phyloP scores from a whole-genome alignment of 2,113 vertebrate species.

The Takifugu flavidus region DNA sequence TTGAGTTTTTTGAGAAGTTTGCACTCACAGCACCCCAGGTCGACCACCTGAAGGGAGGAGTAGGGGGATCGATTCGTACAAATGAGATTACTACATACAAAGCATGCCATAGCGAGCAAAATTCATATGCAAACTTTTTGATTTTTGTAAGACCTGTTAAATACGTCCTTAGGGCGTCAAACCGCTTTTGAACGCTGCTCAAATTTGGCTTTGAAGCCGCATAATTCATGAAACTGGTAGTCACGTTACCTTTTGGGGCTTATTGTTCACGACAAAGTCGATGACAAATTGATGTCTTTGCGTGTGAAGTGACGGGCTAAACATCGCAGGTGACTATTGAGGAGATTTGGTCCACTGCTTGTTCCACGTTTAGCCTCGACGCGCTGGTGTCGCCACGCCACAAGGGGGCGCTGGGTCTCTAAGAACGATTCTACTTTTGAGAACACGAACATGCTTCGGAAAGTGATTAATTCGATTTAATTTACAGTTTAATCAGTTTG shows the following conservation, averaged over 20 bases:
- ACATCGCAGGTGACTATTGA: slow-evolving; percentile 43
- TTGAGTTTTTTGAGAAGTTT: slow-evolving; percentile 81
- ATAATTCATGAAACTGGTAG: background rate
- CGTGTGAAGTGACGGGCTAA: slow-evolving; percentile 81
- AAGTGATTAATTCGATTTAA: no score
- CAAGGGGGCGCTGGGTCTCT: background rate
- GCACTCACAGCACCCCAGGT: slow-evolving; percentile 87
- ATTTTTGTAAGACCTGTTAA: no score
- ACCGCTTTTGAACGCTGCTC: background rate
- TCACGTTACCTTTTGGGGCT: slow-evolving; percentile 80
- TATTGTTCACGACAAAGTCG: slow-evolving; percentile 78
- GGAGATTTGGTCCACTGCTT: background rate
- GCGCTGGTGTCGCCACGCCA: background rate
- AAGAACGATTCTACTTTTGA: no score
- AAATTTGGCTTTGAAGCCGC: background rate
- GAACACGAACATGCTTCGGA: no score
- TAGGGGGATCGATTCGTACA: no score
- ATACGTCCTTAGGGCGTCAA: background rate
- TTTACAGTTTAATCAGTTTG: no score
- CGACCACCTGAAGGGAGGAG: slow-evolving; percentile 79
- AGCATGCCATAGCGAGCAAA: no score
- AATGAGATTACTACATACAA: no score
- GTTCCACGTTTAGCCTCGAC: background rate
- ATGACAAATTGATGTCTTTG: slow-evolving; percentile 86
- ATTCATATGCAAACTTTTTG: no score